These are phyloP conservation scores for Notechis scutatus DNA, from an alignment of 2,113 vertebrate species.

Conservation along the genomic window DNA sequence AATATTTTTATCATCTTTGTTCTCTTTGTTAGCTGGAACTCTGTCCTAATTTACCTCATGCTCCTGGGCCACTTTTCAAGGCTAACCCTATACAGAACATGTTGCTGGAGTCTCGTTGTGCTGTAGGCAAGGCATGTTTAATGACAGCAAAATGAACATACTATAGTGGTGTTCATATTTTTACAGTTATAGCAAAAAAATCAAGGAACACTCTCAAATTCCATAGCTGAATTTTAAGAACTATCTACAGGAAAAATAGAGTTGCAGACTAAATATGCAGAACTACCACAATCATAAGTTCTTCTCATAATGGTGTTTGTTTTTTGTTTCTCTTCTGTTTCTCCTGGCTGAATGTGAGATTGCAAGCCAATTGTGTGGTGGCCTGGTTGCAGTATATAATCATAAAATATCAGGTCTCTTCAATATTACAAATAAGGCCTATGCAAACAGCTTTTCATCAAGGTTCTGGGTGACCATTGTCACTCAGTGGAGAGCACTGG, in stretches of 20 bases:
- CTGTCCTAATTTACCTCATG: background rate
- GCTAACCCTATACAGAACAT: background rate
- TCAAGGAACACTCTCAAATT: background rate
- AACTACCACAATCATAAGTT: background rate
- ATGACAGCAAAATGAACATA: background rate
- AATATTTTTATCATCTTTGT: background rate
- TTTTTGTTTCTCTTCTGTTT: background rate
- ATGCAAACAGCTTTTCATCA: background rate
- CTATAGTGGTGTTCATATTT: background rate
- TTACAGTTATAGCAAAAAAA: background rate
- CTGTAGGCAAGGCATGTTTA: background rate
- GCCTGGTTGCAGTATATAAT: background rate
- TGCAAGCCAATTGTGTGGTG: background rate
- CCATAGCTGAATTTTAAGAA: background rate
- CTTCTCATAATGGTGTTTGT: background rate
- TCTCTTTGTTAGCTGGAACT: background rate
- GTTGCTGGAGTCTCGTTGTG: background rate
- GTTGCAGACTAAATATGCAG: background rate
- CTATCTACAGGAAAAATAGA: background rate
- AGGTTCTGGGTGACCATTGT: background rate
- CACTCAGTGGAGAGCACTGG: background rate
- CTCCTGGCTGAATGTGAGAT: background rate
- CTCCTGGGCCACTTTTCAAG: background rate
- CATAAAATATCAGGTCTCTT: background rate
- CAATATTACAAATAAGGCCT: background rate